These are phyloP conservation scores for Diadophis punctatus DNA, from an alignment of 2,113 vertebrate species.

Conservation along the genomic window DNA sequence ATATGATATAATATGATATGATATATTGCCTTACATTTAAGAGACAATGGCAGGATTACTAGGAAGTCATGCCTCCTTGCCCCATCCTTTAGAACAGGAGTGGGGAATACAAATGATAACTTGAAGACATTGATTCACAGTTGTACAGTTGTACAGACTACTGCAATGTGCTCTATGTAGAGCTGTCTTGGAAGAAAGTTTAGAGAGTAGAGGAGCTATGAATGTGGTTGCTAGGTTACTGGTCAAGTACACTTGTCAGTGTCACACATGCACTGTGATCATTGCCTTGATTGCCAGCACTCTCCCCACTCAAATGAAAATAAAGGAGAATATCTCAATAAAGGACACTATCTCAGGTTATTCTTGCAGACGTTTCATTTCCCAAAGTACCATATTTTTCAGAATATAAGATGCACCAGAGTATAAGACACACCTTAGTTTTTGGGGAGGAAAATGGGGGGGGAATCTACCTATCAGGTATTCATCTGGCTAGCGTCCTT, in stretches of 20 bases:
- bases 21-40: not conserved
- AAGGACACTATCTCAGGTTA: too few species aligned
- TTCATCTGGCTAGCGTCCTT: too few species aligned
- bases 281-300: not conserved
- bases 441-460: too few species aligned
- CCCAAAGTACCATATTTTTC: too few species aligned
- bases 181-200: not conserved
- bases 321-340: too few species aligned
- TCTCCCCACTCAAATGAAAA: not conserved
- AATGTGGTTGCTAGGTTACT: not conserved
- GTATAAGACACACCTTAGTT: too few species aligned
- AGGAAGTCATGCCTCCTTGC: not conserved
- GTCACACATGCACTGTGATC: not conserved
- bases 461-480: too few species aligned
- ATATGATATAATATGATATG: too few species aligned
- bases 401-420: too few species aligned
- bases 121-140: not conserved
- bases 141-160: not conserved
- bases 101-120: not conserved
- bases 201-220: not conserved
- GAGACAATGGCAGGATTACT: not conserved
- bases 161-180: not conserved
- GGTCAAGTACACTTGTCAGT: not conserved
- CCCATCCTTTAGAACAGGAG: not conserved
- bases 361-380: too few species aligned